phyloP scores from a whole-genome alignment of 2,797 vertebrate species.

The Botia kubotai region DNA sequence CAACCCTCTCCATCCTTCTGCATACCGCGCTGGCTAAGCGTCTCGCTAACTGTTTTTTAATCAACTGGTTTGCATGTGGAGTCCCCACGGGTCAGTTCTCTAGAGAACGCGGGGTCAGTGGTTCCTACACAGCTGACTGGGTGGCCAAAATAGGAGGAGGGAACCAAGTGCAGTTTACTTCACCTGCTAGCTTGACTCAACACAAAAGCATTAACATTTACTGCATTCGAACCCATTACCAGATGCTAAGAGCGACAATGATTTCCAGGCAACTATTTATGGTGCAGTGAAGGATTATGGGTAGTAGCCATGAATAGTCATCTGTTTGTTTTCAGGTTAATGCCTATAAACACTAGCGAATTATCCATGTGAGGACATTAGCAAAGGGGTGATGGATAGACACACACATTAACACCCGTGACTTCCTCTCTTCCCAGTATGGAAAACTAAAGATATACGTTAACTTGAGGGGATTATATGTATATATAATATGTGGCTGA shows the following conservation, averaged over 20 bases:
- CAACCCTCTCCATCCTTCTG: slow-evolving; percentile 36
- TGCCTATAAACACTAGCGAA: slow-evolving; percentile 56
- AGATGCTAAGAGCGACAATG: slow-evolving; percentile 53
- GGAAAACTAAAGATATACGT: slow-evolving; percentile 98
- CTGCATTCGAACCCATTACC: slow-evolving; percentile 35
- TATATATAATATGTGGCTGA: slow-evolving; percentile 71
- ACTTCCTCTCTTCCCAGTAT: slow-evolving; percentile 76
- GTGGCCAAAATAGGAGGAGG: slow-evolving; percentile 51
- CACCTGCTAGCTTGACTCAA: slow-evolving; percentile 28
- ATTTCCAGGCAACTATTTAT: slow-evolving; percentile 52
- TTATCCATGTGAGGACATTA: slow-evolving; percentile 60
- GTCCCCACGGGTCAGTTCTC: slow-evolving; percentile 63
- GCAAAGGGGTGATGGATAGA: slow-evolving; percentile 67
- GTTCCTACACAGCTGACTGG: slow-evolving; percentile 64
- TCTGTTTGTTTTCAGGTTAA: slow-evolving; percentile 60
- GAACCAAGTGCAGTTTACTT: slow-evolving; percentile 5
- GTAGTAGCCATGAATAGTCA: slow-evolving; percentile 58
- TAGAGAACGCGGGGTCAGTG: slow-evolving; percentile 55
- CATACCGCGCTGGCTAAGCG: slow-evolving; percentile 61
- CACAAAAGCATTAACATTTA: slow-evolving; percentile 41
- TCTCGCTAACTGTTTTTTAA: slow-evolving; percentile 78
- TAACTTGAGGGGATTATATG: slow-evolving; percentile 93
- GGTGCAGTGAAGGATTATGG: slow-evolving; percentile 51
- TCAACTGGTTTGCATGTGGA: slow-evolving; percentile 74
- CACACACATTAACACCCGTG: slow-evolving; percentile 72